Conservation (phyloP, 1,140 invertebrate species). For the Gonatopus flavifemur region DNA sequence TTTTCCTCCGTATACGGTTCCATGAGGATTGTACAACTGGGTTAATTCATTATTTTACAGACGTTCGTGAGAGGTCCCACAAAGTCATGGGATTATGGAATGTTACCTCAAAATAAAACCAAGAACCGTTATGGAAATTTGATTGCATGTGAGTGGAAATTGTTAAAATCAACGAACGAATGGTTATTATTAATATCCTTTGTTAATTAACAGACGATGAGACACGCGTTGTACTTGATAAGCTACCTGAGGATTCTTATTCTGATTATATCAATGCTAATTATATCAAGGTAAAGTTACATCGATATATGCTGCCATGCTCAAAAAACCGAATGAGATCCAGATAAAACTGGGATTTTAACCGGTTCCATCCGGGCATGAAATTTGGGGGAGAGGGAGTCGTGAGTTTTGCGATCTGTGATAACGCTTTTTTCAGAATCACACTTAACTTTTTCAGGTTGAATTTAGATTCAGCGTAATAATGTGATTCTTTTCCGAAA, state of each 20-base stretch:
- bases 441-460: no score
- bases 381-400: no score
- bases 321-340: no score
- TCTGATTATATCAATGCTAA: conserved; percentile 98
- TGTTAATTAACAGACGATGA: conserved; percentile 66
- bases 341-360: no score
- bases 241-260: conserved; percentile 59
- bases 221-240: conserved; percentile 67
- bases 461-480: no score
- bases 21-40: no score
- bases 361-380: no score
- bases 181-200: no score
- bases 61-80: conserved; percentile 34
- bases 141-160: conserved; percentile 64
- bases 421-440: no score
- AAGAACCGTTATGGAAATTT: conserved; percentile 78
- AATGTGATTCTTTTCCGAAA: no score
- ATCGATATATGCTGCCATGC: neutral
- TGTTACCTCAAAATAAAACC: conserved; percentile 62
- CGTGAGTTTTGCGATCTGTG: no score
- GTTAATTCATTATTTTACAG: conserved; percentile 26
- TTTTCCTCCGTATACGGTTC: no score
- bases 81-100: conserved; percentile 33
- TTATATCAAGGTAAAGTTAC: conserved; percentile 73
- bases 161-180: conserved; percentile 40